Conservation (phyloP, 1,140 invertebrate genomes). For the Fopius arisanus region DNA sequence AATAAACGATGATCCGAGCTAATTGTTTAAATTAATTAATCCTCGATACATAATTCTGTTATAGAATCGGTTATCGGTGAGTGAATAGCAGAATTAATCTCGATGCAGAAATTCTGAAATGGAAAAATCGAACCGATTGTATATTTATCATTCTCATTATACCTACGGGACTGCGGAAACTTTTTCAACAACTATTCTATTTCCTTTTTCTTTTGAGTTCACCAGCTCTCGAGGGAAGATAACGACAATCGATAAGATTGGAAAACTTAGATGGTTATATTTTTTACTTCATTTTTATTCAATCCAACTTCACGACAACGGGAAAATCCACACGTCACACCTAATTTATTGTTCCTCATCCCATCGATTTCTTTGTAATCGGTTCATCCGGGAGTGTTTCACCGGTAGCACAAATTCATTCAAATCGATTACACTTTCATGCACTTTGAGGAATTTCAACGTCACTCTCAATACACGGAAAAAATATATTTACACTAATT, state of each 20-base stretch:
- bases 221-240: not conserved
- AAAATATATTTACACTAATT: no score
- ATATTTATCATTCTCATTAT: not conserved
- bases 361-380: not conserved
- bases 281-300: not conserved
- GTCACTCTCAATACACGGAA: no score
- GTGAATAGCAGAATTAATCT: not conserved
- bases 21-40: no score
- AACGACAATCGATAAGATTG: not conserved
- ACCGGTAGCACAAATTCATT: not conserved
- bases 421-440: not conserved
- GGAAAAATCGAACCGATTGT: not conserved
- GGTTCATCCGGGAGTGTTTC: not conserved
- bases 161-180: not conserved
- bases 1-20: not conserved
- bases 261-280: not conserved
- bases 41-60: no score
- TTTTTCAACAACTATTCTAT: not conserved
- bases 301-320: not conserved
- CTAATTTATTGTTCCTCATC: not conserved
- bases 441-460: not conserved
- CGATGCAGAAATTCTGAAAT: not conserved
- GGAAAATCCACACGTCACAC: not conserved
- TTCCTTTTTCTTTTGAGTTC: not conserved
- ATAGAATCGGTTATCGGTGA: no score